phyloP scores from a whole-genome alignment of 2,113 vertebrate species.

The Pluvialis apricaria region DNA sequence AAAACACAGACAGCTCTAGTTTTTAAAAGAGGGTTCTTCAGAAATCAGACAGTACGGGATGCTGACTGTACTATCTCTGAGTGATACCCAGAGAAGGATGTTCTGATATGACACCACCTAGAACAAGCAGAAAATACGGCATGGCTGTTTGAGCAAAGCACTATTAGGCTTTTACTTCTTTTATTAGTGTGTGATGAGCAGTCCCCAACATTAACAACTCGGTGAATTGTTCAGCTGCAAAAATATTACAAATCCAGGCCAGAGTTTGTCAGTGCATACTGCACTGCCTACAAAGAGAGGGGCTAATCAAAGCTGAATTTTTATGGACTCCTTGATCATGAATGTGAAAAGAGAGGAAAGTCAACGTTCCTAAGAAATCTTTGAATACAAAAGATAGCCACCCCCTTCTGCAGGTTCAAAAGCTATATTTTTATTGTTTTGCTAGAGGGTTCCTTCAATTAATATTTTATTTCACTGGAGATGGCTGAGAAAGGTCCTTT shows the following conservation, averaged over 20 bases:
- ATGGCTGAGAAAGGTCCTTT: not conserved
- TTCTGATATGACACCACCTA: not conserved
- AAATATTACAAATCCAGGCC: not conserved
- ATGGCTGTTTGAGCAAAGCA: not conserved
- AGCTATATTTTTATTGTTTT: not conserved
- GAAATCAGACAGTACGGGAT: not conserved
- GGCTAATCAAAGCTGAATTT: not conserved
- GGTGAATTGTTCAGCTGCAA: not conserved
- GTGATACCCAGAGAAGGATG: not conserved
- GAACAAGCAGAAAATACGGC: not conserved
- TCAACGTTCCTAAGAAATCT: not conserved
- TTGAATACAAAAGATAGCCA: not conserved
- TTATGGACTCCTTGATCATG: not conserved
- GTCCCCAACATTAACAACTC: not conserved
- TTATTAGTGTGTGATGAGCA: not conserved
- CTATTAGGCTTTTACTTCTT: not conserved
- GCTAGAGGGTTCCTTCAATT: not conserved
- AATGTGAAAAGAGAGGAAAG: not conserved
- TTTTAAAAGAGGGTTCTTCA: not conserved
- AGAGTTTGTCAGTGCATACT: not conserved
- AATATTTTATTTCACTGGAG: not conserved
- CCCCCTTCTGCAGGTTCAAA: not conserved
- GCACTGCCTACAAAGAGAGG: not conserved
- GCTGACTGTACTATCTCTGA: not conserved
- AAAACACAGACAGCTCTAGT: not conserved